Evolutionary conservation across 35 echinoderm and acorn worm species (phyloP).

Genomic region (Ophioderma brevispina): DNA sequence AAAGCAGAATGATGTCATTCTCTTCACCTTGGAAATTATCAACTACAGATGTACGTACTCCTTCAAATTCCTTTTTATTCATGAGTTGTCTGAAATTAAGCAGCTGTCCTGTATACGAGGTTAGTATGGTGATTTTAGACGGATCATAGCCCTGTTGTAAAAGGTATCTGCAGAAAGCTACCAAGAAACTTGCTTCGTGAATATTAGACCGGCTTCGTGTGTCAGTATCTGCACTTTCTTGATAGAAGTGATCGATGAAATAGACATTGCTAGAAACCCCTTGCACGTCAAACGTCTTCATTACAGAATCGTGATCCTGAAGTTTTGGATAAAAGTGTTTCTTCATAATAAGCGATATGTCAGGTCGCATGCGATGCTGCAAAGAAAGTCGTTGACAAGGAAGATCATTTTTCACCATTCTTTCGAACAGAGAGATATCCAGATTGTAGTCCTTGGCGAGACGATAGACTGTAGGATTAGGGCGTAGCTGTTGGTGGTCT

Average conservation of each 20-base stretch:
- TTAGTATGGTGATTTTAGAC: constrained; percentile 62
- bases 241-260: constrained; percentile 62
- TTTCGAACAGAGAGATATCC: constrained; percentile 80
- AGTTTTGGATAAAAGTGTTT: constrained; percentile 54
- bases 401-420: constrained; percentile 75
- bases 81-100: constrained; percentile 36
- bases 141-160: constrained; percentile 39
- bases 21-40: constrained; percentile 82
- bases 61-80: constrained; percentile 46
- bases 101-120: constrained; percentile 54
- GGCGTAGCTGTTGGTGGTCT: constrained; percentile 85
- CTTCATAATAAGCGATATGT: constrained; percentile 58
- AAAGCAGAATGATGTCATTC: constrained; percentile 78
- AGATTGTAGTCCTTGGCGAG: constrained; percentile 58
- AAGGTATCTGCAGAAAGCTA: constrained; percentile 44
- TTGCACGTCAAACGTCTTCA: constrained; percentile 5
- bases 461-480: constrained; percentile 80
- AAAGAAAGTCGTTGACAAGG: constrained; percentile 35
- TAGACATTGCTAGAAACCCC: constrained; percentile 64
- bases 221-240: constrained; percentile 30
- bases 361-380: constrained; percentile 82
- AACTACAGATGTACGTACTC: constrained; percentile 31
- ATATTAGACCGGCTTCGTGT: constrained; percentile 9
- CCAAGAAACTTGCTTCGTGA: constrained; percentile 64
- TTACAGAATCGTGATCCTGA: constrained; percentile 50